These are phyloP conservation scores for Panagrolaimus sp. DNA, from an alignment of 1,140 invertebrate species.

Conservation along the genomic window DNA sequence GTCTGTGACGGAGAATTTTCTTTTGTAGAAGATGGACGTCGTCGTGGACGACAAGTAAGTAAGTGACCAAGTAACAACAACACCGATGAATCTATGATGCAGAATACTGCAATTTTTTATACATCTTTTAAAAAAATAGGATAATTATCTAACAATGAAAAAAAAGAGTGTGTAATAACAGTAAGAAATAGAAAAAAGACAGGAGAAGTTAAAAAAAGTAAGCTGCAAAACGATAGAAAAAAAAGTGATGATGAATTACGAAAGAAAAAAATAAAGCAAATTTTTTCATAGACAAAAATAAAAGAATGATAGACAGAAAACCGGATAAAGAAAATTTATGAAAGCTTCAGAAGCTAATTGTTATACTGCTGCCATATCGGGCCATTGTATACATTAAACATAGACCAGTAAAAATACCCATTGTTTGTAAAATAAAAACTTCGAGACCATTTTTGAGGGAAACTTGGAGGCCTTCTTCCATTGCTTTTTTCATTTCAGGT, in stretches of 20 bases:
- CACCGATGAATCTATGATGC: too few species aligned
- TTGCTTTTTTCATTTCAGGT: constrained; percentile 58
- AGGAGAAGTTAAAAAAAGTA: neutral
- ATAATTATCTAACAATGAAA: too few species aligned
- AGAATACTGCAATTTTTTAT: too few species aligned
- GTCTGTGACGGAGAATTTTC: too few species aligned
- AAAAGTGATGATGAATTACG: constrained; percentile 2
- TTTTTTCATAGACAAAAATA: neutral
- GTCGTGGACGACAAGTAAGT: too few species aligned
- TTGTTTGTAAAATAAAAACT: constrained; percentile 46
- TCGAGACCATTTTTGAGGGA: constrained; percentile 48
- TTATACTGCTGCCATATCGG: constrained; percentile 37
- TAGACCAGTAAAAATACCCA: constrained; percentile 27
- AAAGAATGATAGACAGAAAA: too few species aligned
- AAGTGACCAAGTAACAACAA: too few species aligned
- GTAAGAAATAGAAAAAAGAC: neutral
- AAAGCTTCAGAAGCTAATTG: neutral
- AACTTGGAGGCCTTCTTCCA: constrained; percentile 53
- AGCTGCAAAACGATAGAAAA: neutral
- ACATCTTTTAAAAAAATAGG: too few species aligned
- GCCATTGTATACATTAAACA: constrained; percentile 49
- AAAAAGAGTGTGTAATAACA: too few species aligned
- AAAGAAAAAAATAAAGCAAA: neutral
- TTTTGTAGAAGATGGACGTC: too few species aligned
- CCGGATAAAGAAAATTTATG: neutral